Evolutionary conservation across 64 coral and sea anemone species (phyloP), one percentile per base, ranked within the genome.

Genomic region (Anthopleura sola): DNA sequence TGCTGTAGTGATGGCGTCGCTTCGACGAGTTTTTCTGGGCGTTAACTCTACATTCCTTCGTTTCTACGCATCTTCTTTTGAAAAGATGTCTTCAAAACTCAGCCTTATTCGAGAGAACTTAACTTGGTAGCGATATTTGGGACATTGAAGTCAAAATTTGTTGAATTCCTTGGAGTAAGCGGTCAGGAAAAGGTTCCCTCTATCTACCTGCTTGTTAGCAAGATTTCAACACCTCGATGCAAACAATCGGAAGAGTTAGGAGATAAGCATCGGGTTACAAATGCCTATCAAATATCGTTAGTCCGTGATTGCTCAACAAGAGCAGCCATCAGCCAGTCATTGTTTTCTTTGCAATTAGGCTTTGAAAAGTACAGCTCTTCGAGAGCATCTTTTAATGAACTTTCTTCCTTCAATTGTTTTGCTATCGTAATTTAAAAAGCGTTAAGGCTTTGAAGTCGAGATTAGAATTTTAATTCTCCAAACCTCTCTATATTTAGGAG

Each of bases 131-230:
- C 13, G 36, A 23, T 24, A 18, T 49, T 31, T n/a, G 38, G 78
- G 20, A 29, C 39, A 18, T 48, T 81, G 0, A 21, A 15, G 24
- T 29, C 2, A 32, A 48, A 81, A 46, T 81, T 13, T 49, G 49
- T n/a, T 26, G 38, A 60, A 83, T 58, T 83, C 82, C 49, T 38
- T 21, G 49, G 10, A 2, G 17, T 15, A 56, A 56, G 82, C 26
- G 39, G 66, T 20, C 37, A 32, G 10, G 49, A 48, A 48, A 48
- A 29, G 49, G 49, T 83, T 38, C 34, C 51, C 44, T 5, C 14
- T 36, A 48, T 83, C 82, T 56, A 83, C 82, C 82, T 83, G 82
- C 82, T 83, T 83, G 82, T 83, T 83, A 83, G 82, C 82, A 83
- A 60, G 48, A 56, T 83, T 83, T 83, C 82, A 83, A 32, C 82